Evolutionary conservation across 2,888 invertebrate species (phyloP), one percentile per base, ranked within the genome.

Genomic region (Calameuta filiformis): DNA sequence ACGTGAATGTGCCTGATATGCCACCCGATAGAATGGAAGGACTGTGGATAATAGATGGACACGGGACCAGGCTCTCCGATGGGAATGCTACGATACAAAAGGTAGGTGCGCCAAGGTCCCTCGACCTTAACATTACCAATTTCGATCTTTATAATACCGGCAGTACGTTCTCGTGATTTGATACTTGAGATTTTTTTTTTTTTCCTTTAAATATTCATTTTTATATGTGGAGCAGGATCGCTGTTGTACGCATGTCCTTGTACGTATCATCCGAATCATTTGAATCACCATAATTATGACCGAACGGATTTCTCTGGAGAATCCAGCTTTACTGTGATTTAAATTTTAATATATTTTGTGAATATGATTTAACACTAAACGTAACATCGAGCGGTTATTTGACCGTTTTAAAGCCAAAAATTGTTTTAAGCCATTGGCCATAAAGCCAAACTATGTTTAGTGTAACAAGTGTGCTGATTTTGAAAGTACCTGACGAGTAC

Each of bases 41-140:
- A 34, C 56, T 31, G 31, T 31, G 71, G 33, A 71, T 71, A 71
- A 71, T 71, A 34, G 34, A 71, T 71, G 71, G 71, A 71, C 71
- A 71, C 12, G 71, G 56, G 56, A 56, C 56, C 56, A 56, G 56
- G 23, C 9, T 56, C 56, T 56, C 56, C 56, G 56, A 56, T 56
- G 56, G 56, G 56, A 56, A 56, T 56, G 56, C 56, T 56, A 56
- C 56, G 56, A 56, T 56, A 56, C 56, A 56, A 56, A 56, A 56
- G 56, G 56, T 56, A 56, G 56, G 56, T 56, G 56, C 56, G 56
- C 56, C 56, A 56, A 56, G 56, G 56, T 23, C 56, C 56, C 56
- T 56, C 56, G 56, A 56, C 56, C 56, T 56, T 56, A 56, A 56
- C 56, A 56, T 56, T 56, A 56, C 56, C 56, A 56, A 56, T 56